Evolutionary conservation across 2,113 vertebrate genomes (phyloP).

Genomic region (Lophius piscatorius): DNA sequence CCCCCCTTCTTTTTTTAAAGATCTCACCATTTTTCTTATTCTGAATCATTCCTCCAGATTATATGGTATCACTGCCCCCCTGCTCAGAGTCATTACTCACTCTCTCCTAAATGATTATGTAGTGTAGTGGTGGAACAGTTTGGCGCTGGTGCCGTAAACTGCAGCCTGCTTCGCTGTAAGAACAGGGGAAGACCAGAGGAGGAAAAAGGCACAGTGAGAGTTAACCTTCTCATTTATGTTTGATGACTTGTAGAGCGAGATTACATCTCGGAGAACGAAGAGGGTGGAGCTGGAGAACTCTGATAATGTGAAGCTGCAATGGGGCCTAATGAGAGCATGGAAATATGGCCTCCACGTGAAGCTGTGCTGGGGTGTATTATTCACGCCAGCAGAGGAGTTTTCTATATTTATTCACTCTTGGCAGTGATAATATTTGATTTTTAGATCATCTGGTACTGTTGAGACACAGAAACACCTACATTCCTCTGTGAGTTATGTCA

Average conservation of each 20-base stretch:
- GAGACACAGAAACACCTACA: slow-evolving; percentile 22
- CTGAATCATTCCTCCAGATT: slow-evolving; percentile 68
- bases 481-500: slow-evolving; percentile 42
- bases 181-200: slow-evolving; percentile 31
- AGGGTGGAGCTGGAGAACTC: slow-evolving; percentile 50
- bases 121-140: slow-evolving; percentile 36
- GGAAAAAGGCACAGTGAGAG: slow-evolving; percentile 20
- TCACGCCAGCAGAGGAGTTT: neutral
- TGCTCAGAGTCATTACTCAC: slow-evolving; percentile 64
- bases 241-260: slow-evolving; percentile 43
- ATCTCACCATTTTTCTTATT: slow-evolving; percentile 9
- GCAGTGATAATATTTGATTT: slow-evolving; percentile 12
- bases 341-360: slow-evolving; percentile 8
- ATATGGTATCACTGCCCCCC: slow-evolving; percentile 56
- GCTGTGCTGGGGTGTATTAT: slow-evolving; percentile 5
- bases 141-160: slow-evolving; percentile 37
- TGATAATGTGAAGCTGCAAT: slow-evolving; percentile 23
- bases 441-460: neutral
- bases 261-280: slow-evolving; percentile 51
- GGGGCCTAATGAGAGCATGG: slow-evolving; percentile 22
- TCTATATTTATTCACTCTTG: slow-evolving; percentile 3
- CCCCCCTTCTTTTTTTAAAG: neutral
- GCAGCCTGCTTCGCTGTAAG: slow-evolving; percentile 24
- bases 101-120: slow-evolving; percentile 58
- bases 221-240: slow-evolving; percentile 36